phyloP scores from a whole-genome alignment of 2,888 invertebrate genomes.

The Drosophila multiciliata region DNA sequence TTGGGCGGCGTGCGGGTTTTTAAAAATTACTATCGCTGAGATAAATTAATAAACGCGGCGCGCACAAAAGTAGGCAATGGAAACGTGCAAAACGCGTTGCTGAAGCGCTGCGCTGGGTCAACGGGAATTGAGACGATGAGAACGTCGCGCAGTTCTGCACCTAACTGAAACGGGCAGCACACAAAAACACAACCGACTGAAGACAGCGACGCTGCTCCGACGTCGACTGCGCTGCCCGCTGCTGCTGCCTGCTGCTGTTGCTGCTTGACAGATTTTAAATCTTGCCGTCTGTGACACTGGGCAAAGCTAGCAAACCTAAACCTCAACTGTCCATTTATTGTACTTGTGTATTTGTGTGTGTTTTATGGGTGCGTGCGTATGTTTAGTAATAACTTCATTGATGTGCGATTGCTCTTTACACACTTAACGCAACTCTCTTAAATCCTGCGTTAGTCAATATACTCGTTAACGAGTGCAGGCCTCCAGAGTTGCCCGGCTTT shows the following conservation, averaged over 20 bases:
- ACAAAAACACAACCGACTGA: conserved; percentile 41
- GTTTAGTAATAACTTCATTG: conserved; percentile 31
- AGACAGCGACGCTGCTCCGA: conserved; percentile 30
- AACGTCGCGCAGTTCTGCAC: conserved; percentile 72
- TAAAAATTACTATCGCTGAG: conserved; percentile 26
- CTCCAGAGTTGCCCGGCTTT: conserved; percentile 40
- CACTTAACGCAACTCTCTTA: conserved; percentile 38
- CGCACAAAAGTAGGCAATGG: conserved; percentile 34
- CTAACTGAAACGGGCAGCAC: conserved; percentile 65
- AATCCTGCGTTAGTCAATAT: conserved; percentile 11
- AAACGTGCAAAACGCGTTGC: conserved; percentile 46
- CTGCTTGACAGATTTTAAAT: conserved; percentile 53
- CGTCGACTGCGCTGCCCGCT: conserved; percentile 27
- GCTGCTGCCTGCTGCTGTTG: conserved; percentile 13
- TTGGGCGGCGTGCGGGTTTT: neutral
- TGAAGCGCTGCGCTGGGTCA: conserved; percentile 26
- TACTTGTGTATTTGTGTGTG: neutral
- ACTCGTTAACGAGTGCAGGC: conserved; percentile 1
- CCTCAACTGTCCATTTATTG: conserved; percentile 9
- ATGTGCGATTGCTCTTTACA: conserved; percentile 36
- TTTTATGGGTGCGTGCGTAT: conserved; percentile 9
- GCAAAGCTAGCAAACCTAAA: conserved; percentile 5
- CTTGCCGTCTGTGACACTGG: conserved; percentile 36
- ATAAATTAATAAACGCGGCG: conserved; percentile 60
- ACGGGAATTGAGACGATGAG: conserved; percentile 30